Conservation (phyloP, 2,888 invertebrate species). For the Drosophila conformis region DNA sequence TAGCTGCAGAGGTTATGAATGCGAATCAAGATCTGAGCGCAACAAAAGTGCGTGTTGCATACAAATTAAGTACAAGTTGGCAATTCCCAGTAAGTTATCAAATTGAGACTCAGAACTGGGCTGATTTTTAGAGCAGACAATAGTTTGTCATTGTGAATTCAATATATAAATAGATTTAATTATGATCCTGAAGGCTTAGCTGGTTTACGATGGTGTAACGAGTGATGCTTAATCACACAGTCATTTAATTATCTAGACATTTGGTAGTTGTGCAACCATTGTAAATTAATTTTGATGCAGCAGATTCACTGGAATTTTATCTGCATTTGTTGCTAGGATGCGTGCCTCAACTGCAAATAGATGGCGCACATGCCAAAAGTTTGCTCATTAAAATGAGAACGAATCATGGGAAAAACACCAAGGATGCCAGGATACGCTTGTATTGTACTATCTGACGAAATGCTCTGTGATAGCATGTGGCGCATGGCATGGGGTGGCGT, state of each 20-base stretch:
- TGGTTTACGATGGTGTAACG: constrained; percentile 2
- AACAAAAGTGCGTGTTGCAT: background rate
- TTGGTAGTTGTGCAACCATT: constrained; percentile 17
- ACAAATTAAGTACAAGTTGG: background rate
- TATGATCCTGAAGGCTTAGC: background rate
- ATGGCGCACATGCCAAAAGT: constrained; percentile 60
- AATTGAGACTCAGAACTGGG: too few species aligned
- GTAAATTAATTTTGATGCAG: constrained; percentile 48
- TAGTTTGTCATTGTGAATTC: background rate
- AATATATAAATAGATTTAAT: background rate
- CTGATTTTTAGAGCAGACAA: background rate
- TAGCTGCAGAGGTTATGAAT: background rate
- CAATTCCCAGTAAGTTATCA: background rate
- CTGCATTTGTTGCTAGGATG: constrained; percentile 27
- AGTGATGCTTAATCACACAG: background rate
- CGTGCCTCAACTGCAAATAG: constrained; percentile 67
- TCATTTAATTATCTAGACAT: constrained; percentile 34
- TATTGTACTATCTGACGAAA: background rate
- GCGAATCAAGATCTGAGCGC: background rate
- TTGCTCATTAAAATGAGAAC: constrained; percentile 75
- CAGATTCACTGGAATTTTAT: constrained; percentile 39
- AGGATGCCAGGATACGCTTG: constrained; percentile 4
- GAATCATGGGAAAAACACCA: constrained; percentile 31
- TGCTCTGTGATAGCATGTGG: background rate
- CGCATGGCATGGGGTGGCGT: background rate